Conservation (phyloP, 2,797 vertebrate genomes). For the Micropoecilia bifurca region DNA sequence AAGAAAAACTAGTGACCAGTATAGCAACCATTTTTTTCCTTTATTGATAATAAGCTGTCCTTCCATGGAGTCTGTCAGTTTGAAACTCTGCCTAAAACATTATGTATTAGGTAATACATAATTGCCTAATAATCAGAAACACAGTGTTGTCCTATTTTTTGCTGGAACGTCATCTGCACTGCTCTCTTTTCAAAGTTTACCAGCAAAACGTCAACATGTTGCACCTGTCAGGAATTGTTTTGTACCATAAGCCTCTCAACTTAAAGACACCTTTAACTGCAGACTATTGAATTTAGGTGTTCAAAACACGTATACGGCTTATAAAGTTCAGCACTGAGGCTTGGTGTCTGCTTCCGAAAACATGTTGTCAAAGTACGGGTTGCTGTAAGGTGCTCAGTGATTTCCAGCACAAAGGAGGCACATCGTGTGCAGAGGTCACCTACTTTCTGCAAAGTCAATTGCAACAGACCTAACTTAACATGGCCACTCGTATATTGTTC, state of each 20-base stretch:
- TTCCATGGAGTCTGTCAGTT: no score
- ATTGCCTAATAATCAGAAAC: no score
- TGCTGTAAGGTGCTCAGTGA: not conserved
- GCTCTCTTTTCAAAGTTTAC: not conserved
- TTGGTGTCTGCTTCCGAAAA: not conserved
- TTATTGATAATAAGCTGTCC: no score
- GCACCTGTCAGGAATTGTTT: not conserved
- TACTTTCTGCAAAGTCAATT: not conserved
- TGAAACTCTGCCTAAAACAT: no score
- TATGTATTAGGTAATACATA: no score
- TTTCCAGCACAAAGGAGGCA: not conserved
- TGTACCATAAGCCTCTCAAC: not conserved
- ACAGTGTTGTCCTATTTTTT: not conserved
- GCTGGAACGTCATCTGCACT: not conserved
- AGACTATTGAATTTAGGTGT: not conserved
- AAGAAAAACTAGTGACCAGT: not conserved
- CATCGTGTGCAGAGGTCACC: not conserved
- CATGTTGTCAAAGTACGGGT: not conserved
- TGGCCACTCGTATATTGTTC: not conserved
- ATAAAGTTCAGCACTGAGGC: not conserved
- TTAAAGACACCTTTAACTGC: not conserved
- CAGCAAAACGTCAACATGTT: not conserved
- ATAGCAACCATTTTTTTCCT: no score
- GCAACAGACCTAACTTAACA: not conserved
- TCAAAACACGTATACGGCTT: not conserved